Conservation (phyloP, 2,797 vertebrate genomes). For the Coregonus suidteri region DNA sequence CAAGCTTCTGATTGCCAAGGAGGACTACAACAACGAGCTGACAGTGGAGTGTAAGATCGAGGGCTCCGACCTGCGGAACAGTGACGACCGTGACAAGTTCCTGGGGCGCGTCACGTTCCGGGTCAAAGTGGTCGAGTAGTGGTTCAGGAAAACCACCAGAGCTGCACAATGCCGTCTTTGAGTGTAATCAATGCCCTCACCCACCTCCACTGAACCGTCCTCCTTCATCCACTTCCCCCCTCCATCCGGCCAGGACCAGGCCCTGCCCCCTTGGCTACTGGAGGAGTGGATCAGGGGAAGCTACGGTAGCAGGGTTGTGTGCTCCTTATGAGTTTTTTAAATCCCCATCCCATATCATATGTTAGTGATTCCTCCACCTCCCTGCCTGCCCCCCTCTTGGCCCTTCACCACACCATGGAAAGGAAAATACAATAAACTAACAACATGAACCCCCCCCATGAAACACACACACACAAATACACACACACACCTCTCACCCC, state of each 20-base stretch:
- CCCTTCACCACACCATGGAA: constrained; percentile 2
- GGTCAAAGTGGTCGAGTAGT: constrained; percentile 79
- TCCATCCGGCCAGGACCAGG: constrained; percentile 49
- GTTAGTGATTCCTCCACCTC: not conserved
- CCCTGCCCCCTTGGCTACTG: constrained; percentile 68
- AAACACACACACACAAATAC: not conserved
- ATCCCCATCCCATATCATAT: constrained; percentile 63
- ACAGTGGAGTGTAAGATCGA: constrained; percentile 87
- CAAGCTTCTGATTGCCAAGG: constrained; percentile 76
- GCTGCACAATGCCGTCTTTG: constrained; percentile 69
- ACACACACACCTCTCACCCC: constrained; percentile 4
- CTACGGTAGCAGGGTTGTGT: constrained; percentile 70
- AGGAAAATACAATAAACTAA: constrained; percentile 11
- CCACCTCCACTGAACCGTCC: constrained; percentile 71
- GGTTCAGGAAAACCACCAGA: constrained; percentile 25
- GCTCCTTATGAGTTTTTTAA: constrained; percentile 72
- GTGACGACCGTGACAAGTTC: constrained; percentile 91
- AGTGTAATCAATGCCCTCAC: constrained; percentile 68
- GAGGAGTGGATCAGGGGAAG: constrained; percentile 64
- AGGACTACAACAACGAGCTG: constrained; percentile 73
- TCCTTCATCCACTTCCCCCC: too few relatives aligned
- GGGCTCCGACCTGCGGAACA: constrained; percentile 83
- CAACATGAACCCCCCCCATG: not conserved
- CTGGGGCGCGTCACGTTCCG: constrained; percentile 88
- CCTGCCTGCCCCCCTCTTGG: constrained; percentile 10